These are phyloP conservation scores for Uloborus plumipes DNA, from an alignment of 2,888 invertebrate genomes.

Conservation along the genomic window DNA sequence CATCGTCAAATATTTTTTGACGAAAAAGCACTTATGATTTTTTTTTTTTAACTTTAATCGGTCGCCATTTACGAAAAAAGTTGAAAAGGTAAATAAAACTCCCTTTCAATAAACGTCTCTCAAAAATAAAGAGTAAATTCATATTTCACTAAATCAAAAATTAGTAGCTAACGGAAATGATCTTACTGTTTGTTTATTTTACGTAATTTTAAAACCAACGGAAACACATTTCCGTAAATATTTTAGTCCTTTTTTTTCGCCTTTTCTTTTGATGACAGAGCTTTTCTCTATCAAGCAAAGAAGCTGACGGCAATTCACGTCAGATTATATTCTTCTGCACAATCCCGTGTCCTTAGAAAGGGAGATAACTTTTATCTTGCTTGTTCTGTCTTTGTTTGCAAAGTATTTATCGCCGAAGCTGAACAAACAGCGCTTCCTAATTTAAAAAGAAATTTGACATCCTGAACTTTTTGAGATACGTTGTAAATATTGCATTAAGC, in stretches of 20 bases:
- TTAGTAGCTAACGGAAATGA: too few relatives aligned
- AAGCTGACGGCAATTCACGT: background rate
- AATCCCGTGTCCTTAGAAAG: background rate
- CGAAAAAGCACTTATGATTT: too few relatives aligned
- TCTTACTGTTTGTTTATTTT: conserved; percentile 3
- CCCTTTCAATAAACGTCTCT: too few relatives aligned
- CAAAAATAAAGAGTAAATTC: too few relatives aligned
- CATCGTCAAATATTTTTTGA: too few relatives aligned
- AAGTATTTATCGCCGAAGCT: conserved; percentile 21
- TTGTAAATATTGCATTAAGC: too few relatives aligned
- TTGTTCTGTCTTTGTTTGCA: conserved; percentile 39
- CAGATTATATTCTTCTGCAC: conserved; percentile 11
- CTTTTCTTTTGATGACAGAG: background rate
- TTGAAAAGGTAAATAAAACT: too few relatives aligned
- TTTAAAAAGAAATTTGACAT: conserved; percentile 18
- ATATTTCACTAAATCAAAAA: too few relatives aligned
- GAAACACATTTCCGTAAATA: conserved; percentile 28
- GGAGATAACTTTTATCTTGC: conserved; percentile 27
- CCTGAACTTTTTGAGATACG: conserved; percentile 18
- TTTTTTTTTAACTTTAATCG: too few relatives aligned
- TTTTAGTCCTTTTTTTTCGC: conserved; percentile 8
- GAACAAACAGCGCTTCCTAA: background rate
- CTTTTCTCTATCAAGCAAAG: background rate
- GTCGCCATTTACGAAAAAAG: too few relatives aligned
- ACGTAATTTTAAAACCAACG: conserved; percentile 15